A percentile compares a stretch with the other conserved stretches of the same genome.
Evolutionary conservation across 1,140 invertebrate genomes (phyloP).

Genomic region (Lordiphosa mommai): DNA sequence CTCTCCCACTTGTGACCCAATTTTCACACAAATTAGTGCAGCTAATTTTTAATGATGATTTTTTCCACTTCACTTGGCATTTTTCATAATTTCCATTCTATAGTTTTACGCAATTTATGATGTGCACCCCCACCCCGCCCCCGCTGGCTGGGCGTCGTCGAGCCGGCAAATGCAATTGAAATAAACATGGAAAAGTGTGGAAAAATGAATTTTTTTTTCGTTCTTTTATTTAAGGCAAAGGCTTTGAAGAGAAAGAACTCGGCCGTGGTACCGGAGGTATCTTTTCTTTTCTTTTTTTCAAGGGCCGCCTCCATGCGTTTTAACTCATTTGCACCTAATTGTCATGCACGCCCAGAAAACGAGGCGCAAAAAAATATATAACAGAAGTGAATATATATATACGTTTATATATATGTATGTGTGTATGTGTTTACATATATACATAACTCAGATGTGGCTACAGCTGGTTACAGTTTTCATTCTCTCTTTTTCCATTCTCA

Average conservation of each 20-base stretch:
- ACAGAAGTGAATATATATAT: slow-evolving; percentile 1
- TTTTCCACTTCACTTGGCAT: slow-evolving; percentile 62
- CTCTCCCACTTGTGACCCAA: slow-evolving; percentile 44
- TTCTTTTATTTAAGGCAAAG: slow-evolving; percentile 14
- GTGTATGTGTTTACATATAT: background rate
- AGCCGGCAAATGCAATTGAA: slow-evolving; percentile 70
- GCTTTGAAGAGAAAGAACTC: background rate
- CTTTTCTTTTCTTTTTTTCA: slow-evolving; percentile 13
- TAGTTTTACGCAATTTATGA: slow-evolving; percentile 66
- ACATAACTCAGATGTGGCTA: slow-evolving; percentile 4
- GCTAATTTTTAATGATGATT: slow-evolving; percentile 76
- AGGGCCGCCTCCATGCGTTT: slow-evolving; percentile 43
- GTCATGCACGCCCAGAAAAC: slow-evolving; percentile 44
- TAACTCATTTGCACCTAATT: slow-evolving; percentile 73
- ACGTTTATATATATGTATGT: background rate
- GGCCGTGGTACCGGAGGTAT: background rate
- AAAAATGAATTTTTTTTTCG: slow-evolving; percentile 15
- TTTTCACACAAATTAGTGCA: slow-evolving; percentile 73
- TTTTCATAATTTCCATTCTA: slow-evolving; percentile 66
- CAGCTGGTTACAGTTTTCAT: slow-evolving; percentile 1
- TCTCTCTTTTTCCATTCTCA: background rate
- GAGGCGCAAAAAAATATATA: background rate
- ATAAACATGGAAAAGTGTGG: slow-evolving; percentile 43
- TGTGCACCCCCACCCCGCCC: slow-evolving; percentile 1
- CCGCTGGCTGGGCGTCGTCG: slow-evolving; percentile 1